These are phyloP conservation scores for Cheirogaleus major DNA, from an alignment of 2,797 vertebrate genomes.

Conservation along the genomic window DNA sequence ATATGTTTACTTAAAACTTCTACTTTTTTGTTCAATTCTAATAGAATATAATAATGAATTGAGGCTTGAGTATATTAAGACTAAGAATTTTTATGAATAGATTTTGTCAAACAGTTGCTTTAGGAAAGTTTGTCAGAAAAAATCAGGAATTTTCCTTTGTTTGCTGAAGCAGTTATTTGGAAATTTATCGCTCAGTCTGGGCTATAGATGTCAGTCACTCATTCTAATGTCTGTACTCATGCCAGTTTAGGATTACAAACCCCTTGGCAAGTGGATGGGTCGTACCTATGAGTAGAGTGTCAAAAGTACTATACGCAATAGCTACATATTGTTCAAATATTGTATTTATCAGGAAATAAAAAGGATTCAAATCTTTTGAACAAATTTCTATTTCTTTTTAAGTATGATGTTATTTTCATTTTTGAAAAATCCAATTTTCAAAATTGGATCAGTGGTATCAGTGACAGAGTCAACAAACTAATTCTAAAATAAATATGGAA, in stretches of 20 bases:
- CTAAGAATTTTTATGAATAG: background rate
- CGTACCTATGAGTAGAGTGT: background rate
- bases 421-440: background rate
- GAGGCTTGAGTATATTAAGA: background rate
- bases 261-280: background rate
- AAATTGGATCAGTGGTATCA: background rate
- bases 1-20: background rate
- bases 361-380: background rate
- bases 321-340: background rate
- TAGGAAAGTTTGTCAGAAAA: background rate
- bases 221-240: background rate
- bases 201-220: background rate
- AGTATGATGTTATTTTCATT: background rate
- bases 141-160: background rate
- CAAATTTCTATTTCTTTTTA: background rate
- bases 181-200: background rate
- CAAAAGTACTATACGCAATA: background rate
- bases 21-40: background rate
- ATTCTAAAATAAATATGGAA: constrained; percentile 11
- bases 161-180: background rate
- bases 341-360: background rate
- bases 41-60: background rate
- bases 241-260: background rate
- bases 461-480: background rate
- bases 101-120: background rate